Percentiles rank a stretch among this genome's conserved stretches.
These are phyloP conservation scores for Hydrozoanthus tunicans DNA, from an alignment of 64 coral and sea anemone species.

Conservation along the genomic window DNA sequence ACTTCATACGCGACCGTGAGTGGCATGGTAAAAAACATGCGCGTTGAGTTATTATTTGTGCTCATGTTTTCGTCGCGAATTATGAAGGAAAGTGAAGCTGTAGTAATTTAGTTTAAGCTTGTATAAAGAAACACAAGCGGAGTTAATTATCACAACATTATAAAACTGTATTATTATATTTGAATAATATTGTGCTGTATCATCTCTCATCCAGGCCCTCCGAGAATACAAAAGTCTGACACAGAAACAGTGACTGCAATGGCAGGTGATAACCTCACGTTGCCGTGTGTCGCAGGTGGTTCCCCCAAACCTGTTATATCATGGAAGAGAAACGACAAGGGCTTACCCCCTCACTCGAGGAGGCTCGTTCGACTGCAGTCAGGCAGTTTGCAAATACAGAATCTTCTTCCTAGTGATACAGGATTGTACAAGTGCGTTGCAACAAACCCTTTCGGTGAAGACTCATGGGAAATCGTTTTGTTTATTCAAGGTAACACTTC, in stretches of 20 bases:
- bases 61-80: too few species aligned
- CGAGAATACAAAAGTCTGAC: slow-evolving; percentile 55
- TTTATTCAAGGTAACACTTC: slow-evolving; percentile 25
- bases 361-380: slow-evolving; percentile 42
- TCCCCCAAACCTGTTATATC: slow-evolving; percentile 65
- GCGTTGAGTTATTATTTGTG: too few species aligned
- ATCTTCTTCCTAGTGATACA: slow-evolving; percentile 39
- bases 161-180: too few species aligned
- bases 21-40: too few species aligned
- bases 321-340: slow-evolving; percentile 57
- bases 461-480: slow-evolving; percentile 40
- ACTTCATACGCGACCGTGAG: too few species aligned
- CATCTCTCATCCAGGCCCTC: slow-evolving; percentile 51
- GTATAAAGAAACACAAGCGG: too few species aligned
- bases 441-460: slow-evolving; percentile 58
- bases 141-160: too few species aligned
- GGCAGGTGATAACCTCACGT: slow-evolving; percentile 29
- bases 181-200: not conserved
- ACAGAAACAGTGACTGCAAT: slow-evolving; percentile 55
- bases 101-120: too few species aligned
- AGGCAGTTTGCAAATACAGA: slow-evolving; percentile 57
- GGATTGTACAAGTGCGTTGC: slow-evolving; percentile 71
- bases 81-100: too few species aligned
- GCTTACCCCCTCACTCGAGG: slow-evolving; percentile 4
- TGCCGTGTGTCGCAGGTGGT: slow-evolving; percentile 60